A percentile compares a stretch with the other conserved stretches of the same genome.
These are phyloP conservation scores for Diploscapter pachys DNA, from an alignment of 1,140 invertebrate genomes.

Conservation along the genomic window DNA sequence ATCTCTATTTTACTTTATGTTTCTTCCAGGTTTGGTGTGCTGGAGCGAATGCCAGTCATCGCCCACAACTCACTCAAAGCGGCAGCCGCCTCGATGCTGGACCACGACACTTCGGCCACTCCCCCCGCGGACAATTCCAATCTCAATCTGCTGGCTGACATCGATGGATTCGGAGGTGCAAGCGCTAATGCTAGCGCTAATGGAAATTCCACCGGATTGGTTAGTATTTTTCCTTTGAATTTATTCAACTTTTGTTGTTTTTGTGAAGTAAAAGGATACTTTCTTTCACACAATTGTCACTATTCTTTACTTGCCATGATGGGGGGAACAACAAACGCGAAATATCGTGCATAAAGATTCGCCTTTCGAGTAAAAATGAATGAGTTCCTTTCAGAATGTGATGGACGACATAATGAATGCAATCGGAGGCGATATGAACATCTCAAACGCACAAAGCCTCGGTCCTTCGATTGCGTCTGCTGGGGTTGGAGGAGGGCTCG, in stretches of 20 bases:
- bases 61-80: constrained; percentile 58
- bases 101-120: neutral
- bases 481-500: too few relatives aligned
- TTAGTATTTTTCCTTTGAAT: neutral
- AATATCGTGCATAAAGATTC: too few relatives aligned
- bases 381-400: too few relatives aligned
- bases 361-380: too few relatives aligned
- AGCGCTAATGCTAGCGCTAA: neutral
- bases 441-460: too few relatives aligned
- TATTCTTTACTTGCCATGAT: too few relatives aligned
- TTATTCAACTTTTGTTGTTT: neutral
- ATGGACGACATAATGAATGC: too few relatives aligned
- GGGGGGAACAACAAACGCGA: too few relatives aligned
- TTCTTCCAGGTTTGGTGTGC: constrained; percentile 65
- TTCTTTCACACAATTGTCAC: too few relatives aligned
- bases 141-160: constrained; percentile 66
- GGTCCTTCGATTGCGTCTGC: too few relatives aligned
- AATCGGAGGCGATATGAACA: too few relatives aligned
- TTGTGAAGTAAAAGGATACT: neutral
- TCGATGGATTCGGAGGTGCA: constrained; percentile 1
- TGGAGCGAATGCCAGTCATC: constrained; percentile 89
- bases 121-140: constrained; percentile 11
- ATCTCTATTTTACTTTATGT: too few relatives aligned
- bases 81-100: constrained; percentile 55
- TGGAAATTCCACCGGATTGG: neutral